These are phyloP conservation scores for Notarius lentiginosus DNA, from an alignment of 2,113 vertebrate genomes.

Conservation along the genomic window DNA sequence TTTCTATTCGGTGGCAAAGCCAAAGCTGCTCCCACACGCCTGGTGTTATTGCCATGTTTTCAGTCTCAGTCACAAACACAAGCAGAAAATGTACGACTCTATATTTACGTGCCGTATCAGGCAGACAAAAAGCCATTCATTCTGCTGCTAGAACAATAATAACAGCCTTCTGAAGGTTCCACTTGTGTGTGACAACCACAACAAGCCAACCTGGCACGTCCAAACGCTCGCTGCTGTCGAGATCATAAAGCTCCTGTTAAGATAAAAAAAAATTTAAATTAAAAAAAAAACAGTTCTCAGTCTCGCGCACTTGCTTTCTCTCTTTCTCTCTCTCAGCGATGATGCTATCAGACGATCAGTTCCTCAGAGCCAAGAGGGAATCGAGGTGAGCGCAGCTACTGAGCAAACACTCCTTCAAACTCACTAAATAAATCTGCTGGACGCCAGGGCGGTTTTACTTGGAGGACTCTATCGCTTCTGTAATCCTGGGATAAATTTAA, in stretches of 20 bases:
- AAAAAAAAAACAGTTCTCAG: neutral
- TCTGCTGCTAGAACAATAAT: conserved; percentile 14
- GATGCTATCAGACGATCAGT: conserved; percentile 5
- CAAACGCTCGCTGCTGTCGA: neutral
- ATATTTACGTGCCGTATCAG: neutral
- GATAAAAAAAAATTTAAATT: neutral
- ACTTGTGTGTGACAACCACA: conserved; percentile 22
- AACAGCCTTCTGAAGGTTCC: conserved; percentile 20
- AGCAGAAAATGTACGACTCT: conserved; percentile 23
- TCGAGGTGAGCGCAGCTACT: conserved; percentile 36
- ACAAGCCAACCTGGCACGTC: conserved; percentile 17
- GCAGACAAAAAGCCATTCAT: conserved; percentile 21
- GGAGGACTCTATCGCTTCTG: conserved; percentile 39
- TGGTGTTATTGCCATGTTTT: conserved; percentile 29
- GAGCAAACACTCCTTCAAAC: conserved; percentile 31
- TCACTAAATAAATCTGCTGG: conserved; percentile 36
- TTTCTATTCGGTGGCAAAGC: conserved; percentile 47
- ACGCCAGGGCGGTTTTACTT: conserved; percentile 38
- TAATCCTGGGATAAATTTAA: conserved; percentile 41
- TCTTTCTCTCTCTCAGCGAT: neutral
- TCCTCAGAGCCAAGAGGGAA: conserved; percentile 16
- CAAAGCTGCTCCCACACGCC: conserved; percentile 26
- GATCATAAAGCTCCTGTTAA: conserved; percentile 4
- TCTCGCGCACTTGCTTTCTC: neutral
- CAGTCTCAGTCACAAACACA: conserved; percentile 25